phyloP scores from a whole-genome alignment of 2,797 vertebrate species.

The Pteropus rufus region DNA sequence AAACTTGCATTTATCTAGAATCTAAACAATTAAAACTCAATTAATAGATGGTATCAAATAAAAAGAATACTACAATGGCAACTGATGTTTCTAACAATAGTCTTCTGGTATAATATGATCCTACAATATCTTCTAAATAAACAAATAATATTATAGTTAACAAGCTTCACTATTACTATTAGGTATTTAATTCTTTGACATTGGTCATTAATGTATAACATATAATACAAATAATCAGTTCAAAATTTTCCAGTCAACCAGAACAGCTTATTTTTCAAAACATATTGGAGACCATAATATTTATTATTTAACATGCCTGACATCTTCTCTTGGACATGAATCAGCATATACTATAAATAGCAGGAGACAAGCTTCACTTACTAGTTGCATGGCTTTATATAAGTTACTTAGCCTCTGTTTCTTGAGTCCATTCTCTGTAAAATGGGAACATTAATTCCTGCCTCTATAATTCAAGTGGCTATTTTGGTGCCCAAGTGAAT shows the following conservation, averaged over 20 bases:
- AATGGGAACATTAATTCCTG: neutral
- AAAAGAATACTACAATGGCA: neutral
- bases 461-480: neutral
- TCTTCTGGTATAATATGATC: neutral
- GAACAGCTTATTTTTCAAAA: neutral
- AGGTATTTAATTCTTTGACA: neutral
- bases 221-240: neutral
- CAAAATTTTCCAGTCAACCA: neutral
- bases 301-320: neutral
- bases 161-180: neutral
- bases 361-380: neutral
- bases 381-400: neutral
- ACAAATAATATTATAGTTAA: neutral
- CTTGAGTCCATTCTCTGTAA: neutral
- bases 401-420: neutral
- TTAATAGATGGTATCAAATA: neutral
- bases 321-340: neutral
- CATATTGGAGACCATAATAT: neutral
- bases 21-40: conserved; percentile 14
- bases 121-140: neutral
- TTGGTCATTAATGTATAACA: neutral
- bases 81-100: neutral
- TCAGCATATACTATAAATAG: neutral
- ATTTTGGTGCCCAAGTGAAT: neutral
- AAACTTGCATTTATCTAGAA: conserved; percentile 19